Conservation (phyloP, 1,140 invertebrate genomes). For the Parasteatoda tepidariorum region DNA sequence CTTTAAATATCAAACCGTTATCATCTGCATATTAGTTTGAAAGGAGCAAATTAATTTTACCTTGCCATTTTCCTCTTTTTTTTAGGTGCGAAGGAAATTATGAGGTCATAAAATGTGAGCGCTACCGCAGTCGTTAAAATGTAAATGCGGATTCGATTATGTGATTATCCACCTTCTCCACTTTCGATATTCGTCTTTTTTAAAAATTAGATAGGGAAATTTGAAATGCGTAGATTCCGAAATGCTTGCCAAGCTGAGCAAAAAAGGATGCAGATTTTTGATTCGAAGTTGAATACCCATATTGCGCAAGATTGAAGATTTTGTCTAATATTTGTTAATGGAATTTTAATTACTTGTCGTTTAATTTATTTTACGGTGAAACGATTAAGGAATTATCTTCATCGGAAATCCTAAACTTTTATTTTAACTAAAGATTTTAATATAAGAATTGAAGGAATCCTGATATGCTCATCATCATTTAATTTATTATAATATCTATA, state of each 20-base stretch:
- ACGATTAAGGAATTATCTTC: too few relatives aligned
- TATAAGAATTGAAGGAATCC: too few relatives aligned
- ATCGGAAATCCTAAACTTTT: too few relatives aligned
- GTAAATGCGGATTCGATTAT: constrained; percentile 49
- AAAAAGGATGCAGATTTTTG: neutral
- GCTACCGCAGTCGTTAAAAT: constrained; percentile 23
- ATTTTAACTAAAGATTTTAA: too few relatives aligned
- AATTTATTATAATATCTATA: too few relatives aligned
- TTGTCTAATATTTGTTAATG: constrained; percentile 22
- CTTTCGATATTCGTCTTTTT: constrained; percentile 33
- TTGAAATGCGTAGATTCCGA: constrained; percentile 25
- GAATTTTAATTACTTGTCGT: constrained; percentile 38
- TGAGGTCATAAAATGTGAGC: neutral
- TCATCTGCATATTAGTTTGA: too few relatives aligned
- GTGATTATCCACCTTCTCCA: constrained; percentile 13
- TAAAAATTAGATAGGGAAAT: constrained; percentile 31
- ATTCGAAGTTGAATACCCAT: constrained; percentile 11
- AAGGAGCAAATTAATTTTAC: too few relatives aligned
- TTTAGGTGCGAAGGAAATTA: neutral
- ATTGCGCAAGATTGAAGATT: constrained; percentile 15
- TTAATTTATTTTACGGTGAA: too few relatives aligned
- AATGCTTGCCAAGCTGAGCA: too few relatives aligned
- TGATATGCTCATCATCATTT: too few relatives aligned
- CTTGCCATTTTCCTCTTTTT: too few relatives aligned
- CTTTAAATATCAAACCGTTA: too few relatives aligned